Evolutionary conservation across 2,113 vertebrate species (phyloP).

Genomic region (Galeopterus variegatus): DNA sequence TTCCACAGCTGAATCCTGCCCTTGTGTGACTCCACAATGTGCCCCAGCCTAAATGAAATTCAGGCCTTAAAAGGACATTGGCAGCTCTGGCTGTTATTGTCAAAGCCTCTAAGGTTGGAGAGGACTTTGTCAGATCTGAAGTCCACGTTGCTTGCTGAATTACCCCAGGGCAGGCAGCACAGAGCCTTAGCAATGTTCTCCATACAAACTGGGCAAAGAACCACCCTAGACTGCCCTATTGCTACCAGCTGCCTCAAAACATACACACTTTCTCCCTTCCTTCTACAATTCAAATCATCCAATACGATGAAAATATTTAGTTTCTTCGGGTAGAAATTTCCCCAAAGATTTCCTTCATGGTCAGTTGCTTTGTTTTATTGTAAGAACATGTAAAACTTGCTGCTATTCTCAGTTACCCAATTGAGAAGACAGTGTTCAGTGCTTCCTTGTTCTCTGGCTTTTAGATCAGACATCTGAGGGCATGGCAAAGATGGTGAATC

Average conservation of each 20-base stretch:
- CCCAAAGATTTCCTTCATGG: background rate
- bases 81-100: background rate
- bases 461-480: background rate
- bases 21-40: background rate
- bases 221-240: background rate
- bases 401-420: background rate
- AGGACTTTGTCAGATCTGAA: background rate
- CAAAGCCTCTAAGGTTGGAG: background rate
- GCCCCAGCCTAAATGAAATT: background rate
- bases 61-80: background rate
- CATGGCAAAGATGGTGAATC: background rate
- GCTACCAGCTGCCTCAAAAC: background rate
- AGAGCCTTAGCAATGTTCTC: background rate
- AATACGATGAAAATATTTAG: background rate
- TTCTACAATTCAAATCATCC: background rate
- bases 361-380: slow-evolving; percentile 22
- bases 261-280: background rate
- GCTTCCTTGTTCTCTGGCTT: background rate
- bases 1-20: background rate
- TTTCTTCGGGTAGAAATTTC: background rate
- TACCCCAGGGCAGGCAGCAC: background rate
- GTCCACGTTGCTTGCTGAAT: background rate
- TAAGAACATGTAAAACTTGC: background rate
- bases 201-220: background rate
- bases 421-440: background rate